A percentile compares a stretch with the other conserved stretches of the same genome.
These are phyloP conservation scores for Drosophila grimshawi DNA, from an alignment of 1,140 invertebrate species.

Conservation along the genomic window DNA sequence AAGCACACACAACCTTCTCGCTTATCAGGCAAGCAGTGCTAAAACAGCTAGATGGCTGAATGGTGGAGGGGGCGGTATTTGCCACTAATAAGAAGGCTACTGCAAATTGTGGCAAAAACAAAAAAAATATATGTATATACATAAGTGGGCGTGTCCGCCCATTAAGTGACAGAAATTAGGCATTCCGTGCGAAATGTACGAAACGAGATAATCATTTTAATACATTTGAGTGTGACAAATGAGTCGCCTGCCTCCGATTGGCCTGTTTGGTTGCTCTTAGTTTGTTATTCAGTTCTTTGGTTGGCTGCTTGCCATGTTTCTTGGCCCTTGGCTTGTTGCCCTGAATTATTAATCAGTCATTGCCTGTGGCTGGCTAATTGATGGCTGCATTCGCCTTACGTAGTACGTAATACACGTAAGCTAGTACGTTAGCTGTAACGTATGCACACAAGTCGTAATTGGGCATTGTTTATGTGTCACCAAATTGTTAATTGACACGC, in stretches of 20 bases:
- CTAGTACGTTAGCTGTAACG: too few relatives aligned
- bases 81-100: slow-evolving; percentile 33
- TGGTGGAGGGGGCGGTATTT: not conserved
- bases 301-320: slow-evolving; percentile 8
- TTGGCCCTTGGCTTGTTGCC: slow-evolving; percentile 30
- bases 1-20: slow-evolving; percentile 3
- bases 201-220: slow-evolving; percentile 82
- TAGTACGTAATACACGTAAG: not conserved
- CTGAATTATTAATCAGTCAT: slow-evolving; percentile 75
- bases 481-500: slow-evolving; percentile 20
- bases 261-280: not conserved
- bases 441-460: slow-evolving; percentile 18
- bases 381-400: slow-evolving; percentile 22
- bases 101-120: slow-evolving; percentile 38
- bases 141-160: slow-evolving; percentile 17
- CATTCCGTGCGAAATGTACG: slow-evolving; percentile 79
- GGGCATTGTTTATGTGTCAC: slow-evolving; percentile 38
- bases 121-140: not conserved
- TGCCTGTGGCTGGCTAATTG: slow-evolving; percentile 34
- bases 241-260: slow-evolving; percentile 41
- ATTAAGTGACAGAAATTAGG: slow-evolving; percentile 64
- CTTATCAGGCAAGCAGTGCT: slow-evolving; percentile 14
- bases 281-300: not conserved
- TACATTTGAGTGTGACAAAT: slow-evolving; percentile 82
- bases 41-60: slow-evolving; percentile 30